phyloP scores from a whole-genome alignment of 2,797 vertebrate genomes.

The Scolopax bukidnonensis region DNA sequence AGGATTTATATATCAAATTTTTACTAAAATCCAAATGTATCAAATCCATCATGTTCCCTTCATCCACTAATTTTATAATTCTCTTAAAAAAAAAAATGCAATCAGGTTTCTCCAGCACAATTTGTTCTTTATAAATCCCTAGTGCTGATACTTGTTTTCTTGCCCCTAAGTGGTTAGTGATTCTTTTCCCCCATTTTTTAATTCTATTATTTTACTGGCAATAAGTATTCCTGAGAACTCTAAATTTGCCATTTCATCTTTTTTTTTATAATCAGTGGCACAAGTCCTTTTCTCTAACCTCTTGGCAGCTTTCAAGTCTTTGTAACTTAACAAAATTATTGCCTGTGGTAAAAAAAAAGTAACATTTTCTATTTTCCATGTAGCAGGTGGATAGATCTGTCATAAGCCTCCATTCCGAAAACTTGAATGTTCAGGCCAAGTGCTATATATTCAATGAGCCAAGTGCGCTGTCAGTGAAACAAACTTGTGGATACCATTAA shows the following conservation, averaged over 20 bases:
- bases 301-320: neutral
- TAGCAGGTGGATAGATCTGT: neutral
- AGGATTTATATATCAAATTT: conserved; percentile 60
- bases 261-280: neutral
- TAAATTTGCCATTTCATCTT: neutral
- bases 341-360: neutral
- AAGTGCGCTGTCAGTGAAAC: neutral
- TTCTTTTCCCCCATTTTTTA: neutral
- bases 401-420: neutral
- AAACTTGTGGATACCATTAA: neutral
- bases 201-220: neutral
- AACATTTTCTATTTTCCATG: neutral
- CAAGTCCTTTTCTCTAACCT: neutral
- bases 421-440: neutral
- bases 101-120: neutral
- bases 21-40: conserved; percentile 51
- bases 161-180: neutral
- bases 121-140: conserved; percentile 26
- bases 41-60: conserved; percentile 11
- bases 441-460: neutral
- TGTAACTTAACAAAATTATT: neutral
- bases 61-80: conserved; percentile 60
- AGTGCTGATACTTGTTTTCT: conserved; percentile 16
- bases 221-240: neutral
- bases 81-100: neutral